A percentile compares a stretch with the other conserved stretches of the same genome.
These are phyloP conservation scores for Megatriorchis doriae DNA, from an alignment of 2,113 vertebrate genomes.

Conservation along the genomic window DNA sequence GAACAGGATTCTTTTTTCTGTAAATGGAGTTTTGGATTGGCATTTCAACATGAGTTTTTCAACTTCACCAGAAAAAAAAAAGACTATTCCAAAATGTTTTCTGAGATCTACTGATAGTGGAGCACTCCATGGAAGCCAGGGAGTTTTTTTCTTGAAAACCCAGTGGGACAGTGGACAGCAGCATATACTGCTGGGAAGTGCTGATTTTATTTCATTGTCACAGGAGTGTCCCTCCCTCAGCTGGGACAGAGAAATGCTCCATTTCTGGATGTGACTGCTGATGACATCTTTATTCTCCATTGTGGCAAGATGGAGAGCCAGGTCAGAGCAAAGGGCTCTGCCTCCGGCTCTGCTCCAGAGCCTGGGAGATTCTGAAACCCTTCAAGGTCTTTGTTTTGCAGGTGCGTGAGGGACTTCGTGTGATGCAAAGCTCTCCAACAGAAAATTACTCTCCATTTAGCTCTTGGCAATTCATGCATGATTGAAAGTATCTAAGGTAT, in stretches of 20 bases:
- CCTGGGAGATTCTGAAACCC: neutral
- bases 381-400: neutral
- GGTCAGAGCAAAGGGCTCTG: neutral
- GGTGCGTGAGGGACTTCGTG: neutral
- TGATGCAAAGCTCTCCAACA: neutral
- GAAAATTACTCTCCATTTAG: neutral
- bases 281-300: neutral
- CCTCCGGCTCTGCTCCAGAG: neutral
- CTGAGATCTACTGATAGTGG: neutral
- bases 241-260: neutral
- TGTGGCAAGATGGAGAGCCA: neutral
- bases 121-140: neutral
- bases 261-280: neutral
- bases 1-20: neutral
- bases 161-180: neutral
- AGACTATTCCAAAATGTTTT: neutral
- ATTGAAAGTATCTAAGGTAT: neutral
- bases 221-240: neutral
- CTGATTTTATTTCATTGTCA: neutral
- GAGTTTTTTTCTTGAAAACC: neutral
- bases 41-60: neutral
- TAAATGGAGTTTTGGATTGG: rapidly evolving
- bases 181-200: neutral
- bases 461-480: neutral
- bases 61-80: neutral